These are phyloP conservation scores for Tachina grossa DNA, from an alignment of 2,888 invertebrate species.

Conservation along the genomic window DNA sequence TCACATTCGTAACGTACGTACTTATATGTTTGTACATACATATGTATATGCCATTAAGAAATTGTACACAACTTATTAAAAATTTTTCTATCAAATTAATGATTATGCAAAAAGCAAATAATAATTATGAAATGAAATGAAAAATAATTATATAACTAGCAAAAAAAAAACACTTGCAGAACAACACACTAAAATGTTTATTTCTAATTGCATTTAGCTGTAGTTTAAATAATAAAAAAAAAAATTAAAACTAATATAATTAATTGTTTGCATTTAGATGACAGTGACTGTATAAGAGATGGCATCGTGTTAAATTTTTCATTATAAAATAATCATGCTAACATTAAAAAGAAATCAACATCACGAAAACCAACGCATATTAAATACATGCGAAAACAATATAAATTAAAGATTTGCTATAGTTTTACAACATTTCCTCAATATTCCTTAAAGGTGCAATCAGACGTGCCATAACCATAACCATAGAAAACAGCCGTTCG, in stretches of 20 bases:
- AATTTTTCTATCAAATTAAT: too few species aligned
- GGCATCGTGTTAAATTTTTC: not conserved
- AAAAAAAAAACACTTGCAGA: not conserved
- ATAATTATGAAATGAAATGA: not conserved
- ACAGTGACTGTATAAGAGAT: not conserved
- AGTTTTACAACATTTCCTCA: too few species aligned
- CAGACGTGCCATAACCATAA: too few species aligned
- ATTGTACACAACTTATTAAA: too few species aligned
- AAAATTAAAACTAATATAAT: slow-evolving; percentile 33
- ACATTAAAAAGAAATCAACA: too few species aligned
- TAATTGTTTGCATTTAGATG: slow-evolving; percentile 1
- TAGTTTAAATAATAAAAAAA: not conserved
- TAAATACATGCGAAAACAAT: too few species aligned
- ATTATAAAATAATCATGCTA: not conserved
- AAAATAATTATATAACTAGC: slow-evolving; percentile 12
- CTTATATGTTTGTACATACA: not conserved
- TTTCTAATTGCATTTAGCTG: slow-evolving; percentile 7
- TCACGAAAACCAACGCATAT: too few species aligned
- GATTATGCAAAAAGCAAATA: not conserved
- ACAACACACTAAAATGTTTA: not conserved
- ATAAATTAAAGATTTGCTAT: too few species aligned
- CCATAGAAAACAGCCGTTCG: too few species aligned
- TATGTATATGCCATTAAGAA: not conserved
- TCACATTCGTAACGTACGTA: not conserved
- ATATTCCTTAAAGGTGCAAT: too few species aligned